Evolutionary conservation across 2,797 vertebrate genomes (phyloP).

Genomic region (Sciurus carolinensis): DNA sequence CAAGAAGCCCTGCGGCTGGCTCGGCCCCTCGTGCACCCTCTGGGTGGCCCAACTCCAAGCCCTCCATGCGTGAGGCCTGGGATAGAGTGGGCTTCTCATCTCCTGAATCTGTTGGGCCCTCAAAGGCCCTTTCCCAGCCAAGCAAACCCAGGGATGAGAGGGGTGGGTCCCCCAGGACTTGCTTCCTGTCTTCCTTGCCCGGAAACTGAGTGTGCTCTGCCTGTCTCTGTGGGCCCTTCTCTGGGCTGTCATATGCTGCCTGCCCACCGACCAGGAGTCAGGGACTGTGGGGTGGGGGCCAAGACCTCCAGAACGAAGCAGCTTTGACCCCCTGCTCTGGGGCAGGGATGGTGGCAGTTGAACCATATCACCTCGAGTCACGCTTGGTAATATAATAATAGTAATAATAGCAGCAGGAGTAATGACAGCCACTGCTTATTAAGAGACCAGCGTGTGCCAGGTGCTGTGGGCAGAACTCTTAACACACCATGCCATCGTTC

Average conservation of each 20-base stretch:
- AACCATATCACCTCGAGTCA: neutral
- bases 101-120: neutral
- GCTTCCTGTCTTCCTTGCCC: neutral
- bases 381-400: neutral
- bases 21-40: neutral
- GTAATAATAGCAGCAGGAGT: neutral
- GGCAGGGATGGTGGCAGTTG: neutral
- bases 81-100: neutral
- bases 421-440: neutral
- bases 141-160: neutral
- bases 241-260: neutral
- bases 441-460: neutral
- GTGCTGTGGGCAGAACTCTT: neutral
- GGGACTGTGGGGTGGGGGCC: neutral
- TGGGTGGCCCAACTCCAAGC: neutral
- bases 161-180: neutral
- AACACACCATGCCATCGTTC: accelerated
- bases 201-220: neutral
- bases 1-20: neutral
- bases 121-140: neutral
- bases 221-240: neutral
- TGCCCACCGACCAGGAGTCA: neutral
- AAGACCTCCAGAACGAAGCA: neutral
- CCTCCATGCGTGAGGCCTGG: neutral
- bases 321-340: neutral